Conservation (phyloP, 2,888 invertebrate species). For the Emesis furor region DNA sequence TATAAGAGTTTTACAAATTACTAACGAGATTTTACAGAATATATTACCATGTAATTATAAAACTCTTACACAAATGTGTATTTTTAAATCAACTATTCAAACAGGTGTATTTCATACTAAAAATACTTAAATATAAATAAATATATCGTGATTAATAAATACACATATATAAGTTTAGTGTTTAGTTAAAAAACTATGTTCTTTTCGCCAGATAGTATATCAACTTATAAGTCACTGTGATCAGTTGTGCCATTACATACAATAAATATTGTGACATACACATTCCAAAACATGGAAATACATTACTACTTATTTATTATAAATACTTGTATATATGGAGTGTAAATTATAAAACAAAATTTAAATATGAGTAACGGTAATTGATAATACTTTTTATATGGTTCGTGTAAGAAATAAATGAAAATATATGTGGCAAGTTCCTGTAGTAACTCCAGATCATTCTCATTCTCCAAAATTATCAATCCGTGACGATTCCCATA, state of each 20-base stretch:
- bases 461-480: not conserved
- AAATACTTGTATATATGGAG: not conserved
- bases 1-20: conserved; percentile 35
- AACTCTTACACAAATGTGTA: not conserved
- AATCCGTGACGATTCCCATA: not conserved
- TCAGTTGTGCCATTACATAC: not conserved
- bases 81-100: not conserved
- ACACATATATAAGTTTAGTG: not conserved
- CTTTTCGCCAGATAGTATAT: not conserved
- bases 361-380: too few relatives aligned
- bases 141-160: not conserved
- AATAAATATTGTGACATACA: conserved; percentile 1
- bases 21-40: not conserved
- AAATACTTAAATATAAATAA: not conserved
- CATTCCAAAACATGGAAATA: not conserved
- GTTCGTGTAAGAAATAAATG: not conserved
- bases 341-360: too few relatives aligned
- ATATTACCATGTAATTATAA: not conserved
- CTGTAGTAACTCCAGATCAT: not conserved
- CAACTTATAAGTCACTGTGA: not conserved
- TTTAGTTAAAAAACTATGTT: not conserved
- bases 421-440: not conserved
- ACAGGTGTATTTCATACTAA: not conserved
- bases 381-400: too few relatives aligned
- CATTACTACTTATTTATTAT: not conserved